Conservation (phyloP, 2,113 vertebrate species). For the Lophochroa leadbeateri region DNA sequence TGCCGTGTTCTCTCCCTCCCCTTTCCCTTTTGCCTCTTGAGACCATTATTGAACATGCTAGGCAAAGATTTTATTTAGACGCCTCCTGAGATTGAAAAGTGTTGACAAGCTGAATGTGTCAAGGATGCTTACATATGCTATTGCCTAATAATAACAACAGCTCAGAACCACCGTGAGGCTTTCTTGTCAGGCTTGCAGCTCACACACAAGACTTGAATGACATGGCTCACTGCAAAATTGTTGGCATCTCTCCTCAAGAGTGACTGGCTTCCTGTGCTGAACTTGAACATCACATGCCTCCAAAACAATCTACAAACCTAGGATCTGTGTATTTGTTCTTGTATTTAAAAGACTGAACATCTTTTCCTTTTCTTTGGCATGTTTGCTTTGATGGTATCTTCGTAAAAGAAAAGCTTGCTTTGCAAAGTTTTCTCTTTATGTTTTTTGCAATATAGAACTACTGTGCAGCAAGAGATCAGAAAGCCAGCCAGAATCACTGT, state of each 20-base stretch:
- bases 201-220: not conserved
- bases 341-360: not conserved
- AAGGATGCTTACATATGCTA: not conserved
- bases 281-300: not conserved
- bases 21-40: not conserved
- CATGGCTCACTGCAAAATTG: not conserved
- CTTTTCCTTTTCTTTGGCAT: not conserved
- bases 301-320: not conserved
- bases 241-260: not conserved
- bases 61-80: constrained; percentile 30
- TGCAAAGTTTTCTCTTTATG: not conserved
- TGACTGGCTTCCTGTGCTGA: not conserved
- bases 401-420: not conserved
- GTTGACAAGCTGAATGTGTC: constrained; percentile 44
- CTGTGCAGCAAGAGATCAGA: not conserved
- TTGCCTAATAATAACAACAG: constrained; percentile 24
- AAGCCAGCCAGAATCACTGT: not conserved
- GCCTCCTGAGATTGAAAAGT: constrained; percentile 25
- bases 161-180: not conserved
- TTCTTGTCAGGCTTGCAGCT: not conserved
- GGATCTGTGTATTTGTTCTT: not conserved
- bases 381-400: not conserved
- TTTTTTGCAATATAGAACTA: not conserved
- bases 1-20: not conserved
- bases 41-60: not conserved